Base-by-base conservation (phyloP, 2,888 invertebrate species). In the Teleogryllus oceanicus region DNA sequence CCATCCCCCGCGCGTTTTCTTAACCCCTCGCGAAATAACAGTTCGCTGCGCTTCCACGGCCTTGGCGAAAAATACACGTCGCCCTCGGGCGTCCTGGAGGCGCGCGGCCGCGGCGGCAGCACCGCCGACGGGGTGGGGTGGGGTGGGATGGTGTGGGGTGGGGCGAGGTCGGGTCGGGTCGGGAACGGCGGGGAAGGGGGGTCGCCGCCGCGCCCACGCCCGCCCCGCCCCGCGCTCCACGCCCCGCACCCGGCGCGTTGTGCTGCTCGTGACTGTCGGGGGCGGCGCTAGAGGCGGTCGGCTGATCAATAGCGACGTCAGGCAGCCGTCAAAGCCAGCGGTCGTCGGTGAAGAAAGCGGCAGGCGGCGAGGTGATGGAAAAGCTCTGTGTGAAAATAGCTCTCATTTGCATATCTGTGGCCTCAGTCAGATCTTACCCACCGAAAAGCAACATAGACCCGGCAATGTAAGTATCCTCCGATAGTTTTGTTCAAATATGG, bases 41-140 rank as follows among this genome's bases (percentile, higher is more conserved):
- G 37, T 37, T 37, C 37, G 8, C 75, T 74, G 74, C 78, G 49
- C 78, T 78, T 51, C 78, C 78, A 78, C 74, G 78, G 24, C 49
- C 75, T 51, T 75, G 75, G 18, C 78, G 74, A 24, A 75, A 24
- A 49, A 78, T 78, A 37, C 78, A 74, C 74, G 75, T 20, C 75
- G 78, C 37, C 21, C 37, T 78, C n/a, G 62, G 51, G 78, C 21
- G 50, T 78, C 78, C 50, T 62, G 76, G 18, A 50, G 78, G 24
- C 62, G 24, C 50, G n/a, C 78, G 78, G 4, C 51, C 50, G 20
- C 50, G 2, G 20, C 49, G 24, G 5, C 62, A 5, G 2, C 50
- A 8, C 1, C 78, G 62, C 16, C 76, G 76, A 8, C 8, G 37
- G 8, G 37, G 37, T 5, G 37, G 8, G 37, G 37, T 8, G 37